A percentile compares a stretch with the other conserved stretches of the same genome.
Conservation (phyloP, 64 coral and sea anemone genomes). For the Porites australiensis region DNA sequence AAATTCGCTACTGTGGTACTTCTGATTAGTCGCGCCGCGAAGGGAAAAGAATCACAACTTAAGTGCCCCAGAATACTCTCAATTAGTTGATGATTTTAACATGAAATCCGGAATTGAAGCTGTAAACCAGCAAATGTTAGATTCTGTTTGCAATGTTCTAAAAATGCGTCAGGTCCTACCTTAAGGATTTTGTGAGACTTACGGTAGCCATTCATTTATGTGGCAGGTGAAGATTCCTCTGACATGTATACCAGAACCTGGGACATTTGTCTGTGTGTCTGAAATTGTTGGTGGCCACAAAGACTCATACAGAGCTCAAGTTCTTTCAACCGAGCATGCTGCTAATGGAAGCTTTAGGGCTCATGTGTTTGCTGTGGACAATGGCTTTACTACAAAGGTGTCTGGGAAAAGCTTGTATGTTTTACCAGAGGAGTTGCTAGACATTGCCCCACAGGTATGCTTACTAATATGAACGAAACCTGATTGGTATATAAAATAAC, state of each 20-base stretch:
- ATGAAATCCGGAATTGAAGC: no score
- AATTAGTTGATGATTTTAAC: no score
- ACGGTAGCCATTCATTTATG: neutral
- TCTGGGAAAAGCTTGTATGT: constrained; percentile 26
- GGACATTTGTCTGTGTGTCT: constrained; percentile 70
- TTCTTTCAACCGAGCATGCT: constrained; percentile 46
- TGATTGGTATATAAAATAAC: no score
- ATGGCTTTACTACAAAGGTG: constrained; percentile 72
- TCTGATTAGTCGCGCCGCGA: no score
- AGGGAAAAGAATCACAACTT: no score
- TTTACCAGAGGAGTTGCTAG: constrained; percentile 50
- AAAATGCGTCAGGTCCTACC: no score
- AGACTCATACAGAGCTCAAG: constrained; percentile 68
- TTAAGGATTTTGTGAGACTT: no score
- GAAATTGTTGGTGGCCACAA: constrained; percentile 75
- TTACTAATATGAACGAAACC: no score
- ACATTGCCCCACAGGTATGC: constrained; percentile 78
- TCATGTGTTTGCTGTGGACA: constrained; percentile 93
- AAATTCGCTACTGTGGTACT: no score
- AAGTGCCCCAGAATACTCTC: no score
- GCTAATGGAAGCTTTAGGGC: constrained; percentile 12
- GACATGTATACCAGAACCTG: constrained; percentile 53
- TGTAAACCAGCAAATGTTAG: no score
- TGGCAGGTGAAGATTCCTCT: constrained; percentile 49
- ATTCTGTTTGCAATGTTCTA: neutral